These are phyloP conservation scores for Pimephales promelas DNA, from an alignment of 2,113 vertebrate species.

Conservation along the genomic window DNA sequence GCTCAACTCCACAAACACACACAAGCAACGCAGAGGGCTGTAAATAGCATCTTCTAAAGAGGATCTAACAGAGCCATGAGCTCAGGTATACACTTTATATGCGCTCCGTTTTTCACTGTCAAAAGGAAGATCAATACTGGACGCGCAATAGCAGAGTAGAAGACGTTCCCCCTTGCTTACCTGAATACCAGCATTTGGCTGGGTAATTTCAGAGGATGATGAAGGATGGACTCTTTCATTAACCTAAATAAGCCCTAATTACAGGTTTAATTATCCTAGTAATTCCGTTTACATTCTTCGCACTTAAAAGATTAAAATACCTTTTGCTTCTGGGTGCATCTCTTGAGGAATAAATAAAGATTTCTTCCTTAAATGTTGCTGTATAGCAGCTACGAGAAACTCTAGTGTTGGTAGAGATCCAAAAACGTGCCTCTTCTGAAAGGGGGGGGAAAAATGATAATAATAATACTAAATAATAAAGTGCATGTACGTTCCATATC, in stretches of 20 bases:
- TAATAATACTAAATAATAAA: not conserved
- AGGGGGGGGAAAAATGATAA: not conserved
- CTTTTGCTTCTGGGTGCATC: constrained; percentile 13
- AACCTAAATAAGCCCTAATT: constrained; percentile 40
- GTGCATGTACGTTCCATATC: not conserved
- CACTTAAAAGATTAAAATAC: constrained; percentile 39
- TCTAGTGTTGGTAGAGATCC: not conserved
- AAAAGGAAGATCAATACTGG: constrained; percentile 30
- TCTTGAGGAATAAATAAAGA: not conserved
- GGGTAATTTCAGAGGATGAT: constrained; percentile 33
- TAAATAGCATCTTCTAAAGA: constrained; percentile 24
- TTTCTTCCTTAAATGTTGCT: not conserved
- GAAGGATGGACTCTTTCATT: constrained; percentile 42
- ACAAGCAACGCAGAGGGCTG: not conserved
- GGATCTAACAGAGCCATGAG: constrained; percentile 7
- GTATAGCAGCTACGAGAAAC: not conserved
- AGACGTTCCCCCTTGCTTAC: constrained; percentile 19
- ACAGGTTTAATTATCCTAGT: constrained; percentile 42
- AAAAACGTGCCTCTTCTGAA: not conserved
- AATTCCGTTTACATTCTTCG: constrained; percentile 30
- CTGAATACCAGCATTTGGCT: not conserved
- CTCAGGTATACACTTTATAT: constrained; percentile 24
- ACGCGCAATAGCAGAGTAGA: not conserved
- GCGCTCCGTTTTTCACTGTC: constrained; percentile 15
- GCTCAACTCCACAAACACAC: not conserved